These are phyloP conservation scores for Nebria brevicollis DNA, from an alignment of 2,888 invertebrate species.

Conservation along the genomic window DNA sequence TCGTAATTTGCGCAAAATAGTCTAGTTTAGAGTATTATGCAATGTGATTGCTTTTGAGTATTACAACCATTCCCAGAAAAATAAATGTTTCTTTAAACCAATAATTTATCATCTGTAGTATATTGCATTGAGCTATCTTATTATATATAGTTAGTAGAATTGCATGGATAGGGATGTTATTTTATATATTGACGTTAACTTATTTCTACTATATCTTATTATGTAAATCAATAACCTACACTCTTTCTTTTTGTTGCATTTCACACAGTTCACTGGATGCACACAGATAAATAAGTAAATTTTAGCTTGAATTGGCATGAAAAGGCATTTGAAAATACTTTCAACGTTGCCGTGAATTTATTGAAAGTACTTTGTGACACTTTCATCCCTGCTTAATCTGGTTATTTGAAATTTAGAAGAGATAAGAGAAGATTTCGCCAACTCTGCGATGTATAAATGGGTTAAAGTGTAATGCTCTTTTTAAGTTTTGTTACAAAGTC, in stretches of 20 bases:
- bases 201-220: background rate
- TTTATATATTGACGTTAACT: background rate
- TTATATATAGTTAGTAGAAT: too few relatives aligned
- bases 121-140: too few relatives aligned
- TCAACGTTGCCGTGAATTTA: background rate
- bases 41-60: too few relatives aligned
- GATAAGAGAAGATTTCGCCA: constrained; percentile 2
- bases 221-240: background rate
- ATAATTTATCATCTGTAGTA: too few relatives aligned
- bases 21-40: too few relatives aligned
- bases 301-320: background rate
- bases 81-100: too few relatives aligned
- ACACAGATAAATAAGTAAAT: background rate
- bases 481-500: background rate
- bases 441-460: background rate
- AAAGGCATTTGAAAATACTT: background rate
- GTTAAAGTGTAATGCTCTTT: background rate
- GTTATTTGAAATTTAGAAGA: constrained; percentile 18
- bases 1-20: too few relatives aligned
- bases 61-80: too few relatives aligned
- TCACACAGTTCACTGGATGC: background rate
- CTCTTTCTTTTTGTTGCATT: background rate
- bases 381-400: constrained; percentile 2
- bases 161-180: background rate
- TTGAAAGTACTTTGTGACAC: background rate